phyloP scores from a whole-genome alignment of 2,888 invertebrate genomes.

The Acanthosepion pharaonis region DNA sequence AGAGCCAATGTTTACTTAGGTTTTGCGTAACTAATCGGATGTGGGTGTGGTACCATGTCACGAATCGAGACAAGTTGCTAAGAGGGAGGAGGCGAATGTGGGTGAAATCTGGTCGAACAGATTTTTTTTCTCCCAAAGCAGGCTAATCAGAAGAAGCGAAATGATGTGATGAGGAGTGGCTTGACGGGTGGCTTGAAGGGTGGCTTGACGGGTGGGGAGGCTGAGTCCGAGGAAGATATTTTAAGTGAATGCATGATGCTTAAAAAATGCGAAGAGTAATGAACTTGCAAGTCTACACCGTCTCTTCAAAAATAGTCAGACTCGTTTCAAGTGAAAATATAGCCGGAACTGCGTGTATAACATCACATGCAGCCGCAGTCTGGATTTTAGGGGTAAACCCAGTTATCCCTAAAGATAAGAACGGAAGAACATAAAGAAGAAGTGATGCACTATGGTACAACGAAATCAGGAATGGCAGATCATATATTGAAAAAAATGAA shows the following conservation, averaged over 20 bases:
- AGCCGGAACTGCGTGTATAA: too few species aligned
- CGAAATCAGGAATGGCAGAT: too few species aligned
- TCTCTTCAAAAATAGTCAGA: background rate
- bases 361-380: too few species aligned
- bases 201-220: too few species aligned
- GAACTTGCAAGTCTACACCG: background rate
- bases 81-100: background rate
- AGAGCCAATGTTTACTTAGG: background rate
- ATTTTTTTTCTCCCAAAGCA: background rate
- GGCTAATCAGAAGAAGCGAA: background rate
- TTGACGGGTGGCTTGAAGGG: background rate
- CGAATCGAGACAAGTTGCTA: background rate
- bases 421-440: too few species aligned
- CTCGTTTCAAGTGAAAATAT: too few species aligned
- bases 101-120: background rate
- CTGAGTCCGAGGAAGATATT: background rate
- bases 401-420: too few species aligned
- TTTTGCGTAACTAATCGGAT: background rate
- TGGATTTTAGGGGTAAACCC: too few species aligned
- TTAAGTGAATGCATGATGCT: background rate
- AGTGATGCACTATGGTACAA: too few species aligned
- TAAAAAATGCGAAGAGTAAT: background rate
- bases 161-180: background rate
- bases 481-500: too few species aligned
- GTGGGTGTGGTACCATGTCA: background rate